phyloP scores from a whole-genome alignment of 2,113 vertebrate species.

The Chlamydotis undulata region DNA sequence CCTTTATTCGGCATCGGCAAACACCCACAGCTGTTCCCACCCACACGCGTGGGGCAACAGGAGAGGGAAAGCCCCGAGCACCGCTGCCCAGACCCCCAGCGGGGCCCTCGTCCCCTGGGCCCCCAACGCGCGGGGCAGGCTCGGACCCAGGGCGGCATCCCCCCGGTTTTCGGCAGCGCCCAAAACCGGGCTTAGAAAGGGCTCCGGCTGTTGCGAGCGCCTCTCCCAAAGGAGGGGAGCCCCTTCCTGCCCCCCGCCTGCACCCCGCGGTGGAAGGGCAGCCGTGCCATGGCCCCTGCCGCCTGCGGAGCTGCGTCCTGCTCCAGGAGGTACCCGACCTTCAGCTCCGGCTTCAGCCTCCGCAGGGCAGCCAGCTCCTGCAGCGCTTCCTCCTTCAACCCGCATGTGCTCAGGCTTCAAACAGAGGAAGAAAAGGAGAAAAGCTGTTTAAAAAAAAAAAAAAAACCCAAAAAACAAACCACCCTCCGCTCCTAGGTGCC shows the following conservation, averaged over 20 bases:
- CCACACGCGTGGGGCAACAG: accelerated
- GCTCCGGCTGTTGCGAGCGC: no score
- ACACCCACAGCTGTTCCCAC: not conserved
- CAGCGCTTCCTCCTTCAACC: not conserved
- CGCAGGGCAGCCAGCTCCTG: not conserved
- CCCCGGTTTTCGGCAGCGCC: accelerated
- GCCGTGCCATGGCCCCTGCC: not conserved
- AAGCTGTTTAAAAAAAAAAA: not conserved
- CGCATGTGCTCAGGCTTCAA: not conserved
- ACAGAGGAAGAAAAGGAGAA: not conserved
- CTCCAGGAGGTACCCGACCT: not conserved
- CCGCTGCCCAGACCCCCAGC: accelerated
- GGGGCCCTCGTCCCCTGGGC: no score
- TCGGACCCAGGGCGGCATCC: accelerated
- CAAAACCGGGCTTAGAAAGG: accelerated
- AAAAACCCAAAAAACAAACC: no score
- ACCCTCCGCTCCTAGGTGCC: not conserved
- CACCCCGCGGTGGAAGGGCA: not conserved
- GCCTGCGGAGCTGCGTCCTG: accelerated
- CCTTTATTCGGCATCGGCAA: not conserved
- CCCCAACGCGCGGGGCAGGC: accelerated
- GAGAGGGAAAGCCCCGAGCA: accelerated
- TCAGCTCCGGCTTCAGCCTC: not conserved
- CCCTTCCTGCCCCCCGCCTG: accelerated
- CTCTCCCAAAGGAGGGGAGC: not conserved